A percentile compares a stretch with the other conserved stretches of the same genome.
These are phyloP conservation scores for Hedychridium roseum DNA, from an alignment of 2,888 invertebrate genomes.

Conservation along the genomic window DNA sequence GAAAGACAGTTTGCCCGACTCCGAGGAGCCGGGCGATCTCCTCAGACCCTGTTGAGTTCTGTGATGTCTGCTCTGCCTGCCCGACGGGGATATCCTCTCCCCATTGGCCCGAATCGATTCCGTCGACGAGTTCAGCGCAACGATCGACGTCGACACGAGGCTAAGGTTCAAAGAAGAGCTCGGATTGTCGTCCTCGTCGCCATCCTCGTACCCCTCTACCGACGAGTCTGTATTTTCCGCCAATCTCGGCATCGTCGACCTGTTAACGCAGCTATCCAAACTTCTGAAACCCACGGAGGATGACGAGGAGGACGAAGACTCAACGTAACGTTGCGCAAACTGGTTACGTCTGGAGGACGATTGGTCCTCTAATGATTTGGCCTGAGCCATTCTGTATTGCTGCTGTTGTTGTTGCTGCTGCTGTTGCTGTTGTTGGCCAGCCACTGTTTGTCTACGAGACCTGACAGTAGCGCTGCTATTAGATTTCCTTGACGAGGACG, in stretches of 20 bases:
- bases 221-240: constrained; percentile 69
- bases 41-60: constrained; percentile 48
- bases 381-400: constrained; percentile 64
- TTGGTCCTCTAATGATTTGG: constrained; percentile 67
- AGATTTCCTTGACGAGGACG: constrained; percentile 48
- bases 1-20: constrained; percentile 53
- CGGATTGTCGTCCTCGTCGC: constrained; percentile 65
- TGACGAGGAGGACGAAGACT: constrained; percentile 68
- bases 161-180: constrained; percentile 65
- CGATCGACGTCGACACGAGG: constrained; percentile 51
- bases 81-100: constrained; percentile 48
- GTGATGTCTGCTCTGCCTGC: constrained; percentile 39
- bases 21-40: constrained; percentile 58
- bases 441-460: constrained; percentile 9
- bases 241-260: constrained; percentile 65
- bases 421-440: constrained; percentile 26
- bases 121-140: constrained; percentile 53
- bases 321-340: constrained; percentile 67
- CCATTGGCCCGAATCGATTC: constrained; percentile 51
- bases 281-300: constrained; percentile 73
- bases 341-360: constrained; percentile 68
- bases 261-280: constrained; percentile 68
- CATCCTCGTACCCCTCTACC: constrained; percentile 67
- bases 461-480: constrained; percentile 19
- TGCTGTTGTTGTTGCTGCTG: constrained; percentile 39